Evolutionary conservation across 2,797 vertebrate species (phyloP).

Genomic region (Myripristis murdjan): DNA sequence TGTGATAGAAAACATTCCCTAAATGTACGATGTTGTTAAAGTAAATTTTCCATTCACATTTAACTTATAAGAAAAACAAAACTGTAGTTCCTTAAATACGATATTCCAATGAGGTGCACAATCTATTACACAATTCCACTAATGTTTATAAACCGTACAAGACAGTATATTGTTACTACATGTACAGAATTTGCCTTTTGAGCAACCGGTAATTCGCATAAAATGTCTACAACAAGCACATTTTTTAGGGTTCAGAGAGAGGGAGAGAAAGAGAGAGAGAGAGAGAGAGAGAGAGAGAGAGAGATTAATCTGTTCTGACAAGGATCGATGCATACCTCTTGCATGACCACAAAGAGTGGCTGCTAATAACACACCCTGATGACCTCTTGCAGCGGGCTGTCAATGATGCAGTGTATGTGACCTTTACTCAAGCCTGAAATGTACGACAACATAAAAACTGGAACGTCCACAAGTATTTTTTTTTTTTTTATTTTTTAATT

Average conservation of each 20-base stretch:
- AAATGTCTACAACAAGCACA: no score
- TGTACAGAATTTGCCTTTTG: background rate
- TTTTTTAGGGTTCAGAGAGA: background rate
- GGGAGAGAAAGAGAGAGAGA: slow-evolving; percentile 11
- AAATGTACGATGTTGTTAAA: slow-evolving; percentile 27
- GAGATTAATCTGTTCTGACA: slow-evolving; percentile 13
- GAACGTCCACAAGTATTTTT: slow-evolving; percentile 18
- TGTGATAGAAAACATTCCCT: slow-evolving; percentile 15
- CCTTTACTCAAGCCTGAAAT: background rate
- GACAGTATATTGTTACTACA: background rate
- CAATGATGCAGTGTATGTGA: slow-evolving; percentile 12
- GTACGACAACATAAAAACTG: slow-evolving; percentile 14
- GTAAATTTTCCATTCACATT: slow-evolving; percentile 26
- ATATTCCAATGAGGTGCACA: background rate
- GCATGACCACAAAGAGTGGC: slow-evolving; percentile 41
- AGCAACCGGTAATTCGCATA: background rate
- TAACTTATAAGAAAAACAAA: background rate
- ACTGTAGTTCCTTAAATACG: background rate
- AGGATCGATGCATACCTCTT: slow-evolving; percentile 39
- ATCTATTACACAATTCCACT: background rate
- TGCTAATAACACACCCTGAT: slow-evolving; percentile 21
- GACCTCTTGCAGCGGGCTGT: background rate
- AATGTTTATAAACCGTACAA: background rate
- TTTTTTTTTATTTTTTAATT: slow-evolving; percentile 24
- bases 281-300: slow-evolving; percentile 18